phyloP scores from a whole-genome alignment of 2,888 invertebrate species.

The Napeogenes inachia region DNA sequence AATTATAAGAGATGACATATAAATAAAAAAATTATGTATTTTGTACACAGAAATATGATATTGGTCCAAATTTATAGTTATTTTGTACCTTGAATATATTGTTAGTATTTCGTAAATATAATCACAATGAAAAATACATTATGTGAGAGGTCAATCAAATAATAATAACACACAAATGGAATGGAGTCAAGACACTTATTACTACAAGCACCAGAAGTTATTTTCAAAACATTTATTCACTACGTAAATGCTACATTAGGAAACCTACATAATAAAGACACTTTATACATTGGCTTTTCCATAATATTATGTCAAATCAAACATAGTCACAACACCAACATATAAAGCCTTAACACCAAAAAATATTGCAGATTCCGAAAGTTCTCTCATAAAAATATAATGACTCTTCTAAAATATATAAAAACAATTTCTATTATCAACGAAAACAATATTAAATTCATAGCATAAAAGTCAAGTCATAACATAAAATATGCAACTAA shows the following conservation, averaged over 20 bases:
- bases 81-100: slow-evolving; percentile 12
- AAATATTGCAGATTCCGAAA: slow-evolving; percentile 75
- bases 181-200: slow-evolving; percentile 60
- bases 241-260: slow-evolving; percentile 24
- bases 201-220: slow-evolving; percentile 72
- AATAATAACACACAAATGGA: slow-evolving; percentile 49
- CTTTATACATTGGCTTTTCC: slow-evolving; percentile 4
- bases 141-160: background rate
- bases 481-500: slow-evolving; percentile 74
- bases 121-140: background rate
- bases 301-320: background rate
- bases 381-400: slow-evolving; percentile 48
- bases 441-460: slow-evolving; percentile 68
- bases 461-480: slow-evolving; percentile 57
- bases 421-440: slow-evolving; percentile 61
- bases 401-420: slow-evolving; percentile 53
- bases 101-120: slow-evolving; percentile 24
- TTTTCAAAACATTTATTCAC: slow-evolving; percentile 19
- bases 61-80: slow-evolving; percentile 7
- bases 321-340: background rate
- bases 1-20: slow-evolving; percentile 1
- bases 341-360: slow-evolving; percentile 38
- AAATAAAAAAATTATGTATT: slow-evolving; percentile 6
- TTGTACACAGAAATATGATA: slow-evolving; percentile 8
- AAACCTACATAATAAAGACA: slow-evolving; percentile 8